Evolutionary conservation across 2,888 invertebrate genomes (phyloP), one percentile per base, ranked within the genome.

Genomic region (Deilephila elpenor): DNA sequence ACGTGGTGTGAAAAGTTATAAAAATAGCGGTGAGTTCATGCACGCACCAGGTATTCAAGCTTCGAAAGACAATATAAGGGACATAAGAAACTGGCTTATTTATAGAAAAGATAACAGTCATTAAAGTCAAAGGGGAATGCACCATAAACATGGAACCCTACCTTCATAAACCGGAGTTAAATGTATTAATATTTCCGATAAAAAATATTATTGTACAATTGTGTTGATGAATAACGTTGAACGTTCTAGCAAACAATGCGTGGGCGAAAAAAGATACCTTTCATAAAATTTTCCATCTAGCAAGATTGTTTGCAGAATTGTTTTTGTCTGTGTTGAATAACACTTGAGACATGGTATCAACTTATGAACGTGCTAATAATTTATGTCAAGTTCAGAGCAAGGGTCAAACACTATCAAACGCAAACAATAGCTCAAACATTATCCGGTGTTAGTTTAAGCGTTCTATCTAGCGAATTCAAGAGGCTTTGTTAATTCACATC

Each of bases 231-330:
- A 44, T 67, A 51, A 25, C 5, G 34, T 37, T 37, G 11, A 19
- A n/a, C 62, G 7, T 37, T 8, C 37, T 19, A 32, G 14, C 44
- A 20, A 44, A 44, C 17, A 25, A 20, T 62, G 67, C 59, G 72
- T 73, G 67, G 72, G 72, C 67, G 72, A 59, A 25, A 37, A 25
- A 64, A 25, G 59, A 37, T 67, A 44, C 59, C 64, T 73, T 67
- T 59, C 67, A 56, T 59, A 67, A 73, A 73, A 64, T 67, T 64
- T 73, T 64, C 72, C 72, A 73, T 73, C 25, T 29, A 19, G 51
- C 32, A 34, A 37, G n/a, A 59, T 34, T 20, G 1, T 73, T 73
- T 73, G 56, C 67, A 44, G 25, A 34, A 51, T 8, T 20, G 32
- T 62, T 72, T 72, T 72, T 72, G 72, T 56, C 51, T 51, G 51